These are phyloP conservation scores for Hormaphis cornu DNA, from an alignment of 1,140 invertebrate species.

Conservation along the genomic window DNA sequence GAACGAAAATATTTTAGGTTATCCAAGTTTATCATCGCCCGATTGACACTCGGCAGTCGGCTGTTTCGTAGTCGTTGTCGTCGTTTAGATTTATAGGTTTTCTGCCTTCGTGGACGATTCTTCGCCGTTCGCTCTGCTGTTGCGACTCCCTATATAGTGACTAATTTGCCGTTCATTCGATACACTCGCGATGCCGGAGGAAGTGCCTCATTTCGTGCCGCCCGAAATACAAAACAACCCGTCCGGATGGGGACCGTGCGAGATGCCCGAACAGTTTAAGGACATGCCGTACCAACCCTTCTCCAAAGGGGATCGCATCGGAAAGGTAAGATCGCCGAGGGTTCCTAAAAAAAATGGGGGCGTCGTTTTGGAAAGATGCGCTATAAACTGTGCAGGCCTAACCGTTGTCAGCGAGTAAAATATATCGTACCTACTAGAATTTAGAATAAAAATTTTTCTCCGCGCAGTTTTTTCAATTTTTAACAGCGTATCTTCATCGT, in stretches of 20 bases:
- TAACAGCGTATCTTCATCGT: no score
- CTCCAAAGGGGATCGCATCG: slow-evolving; percentile 90
- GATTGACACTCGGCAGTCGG: neutral
- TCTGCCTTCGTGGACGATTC: slow-evolving; percentile 10
- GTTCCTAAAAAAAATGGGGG: no score
- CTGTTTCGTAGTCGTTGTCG: neutral
- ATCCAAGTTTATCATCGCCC: neutral
- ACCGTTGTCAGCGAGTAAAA: no score
- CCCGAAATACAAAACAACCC: slow-evolving; percentile 80
- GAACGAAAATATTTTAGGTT: slow-evolving; percentile 4
- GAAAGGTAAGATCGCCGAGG: slow-evolving; percentile 56
- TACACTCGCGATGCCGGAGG: slow-evolving; percentile 14
- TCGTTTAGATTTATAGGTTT: no score
- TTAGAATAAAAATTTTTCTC: no score
- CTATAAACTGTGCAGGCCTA: no score
- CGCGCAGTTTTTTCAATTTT: no score
- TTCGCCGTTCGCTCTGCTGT: no score
- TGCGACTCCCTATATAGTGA: no score
- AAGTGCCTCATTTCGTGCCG: slow-evolving; percentile 48
- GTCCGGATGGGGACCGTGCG: slow-evolving; percentile 89
- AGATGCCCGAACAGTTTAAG: slow-evolving; percentile 87
- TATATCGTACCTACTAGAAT: no score
- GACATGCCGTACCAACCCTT: slow-evolving; percentile 98
- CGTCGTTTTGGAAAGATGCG: no score
- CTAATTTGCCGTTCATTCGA: no score